These are phyloP conservation scores for Tarsius wallacei DNA, from an alignment of 2,797 vertebrate genomes.

Conservation along the genomic window DNA sequence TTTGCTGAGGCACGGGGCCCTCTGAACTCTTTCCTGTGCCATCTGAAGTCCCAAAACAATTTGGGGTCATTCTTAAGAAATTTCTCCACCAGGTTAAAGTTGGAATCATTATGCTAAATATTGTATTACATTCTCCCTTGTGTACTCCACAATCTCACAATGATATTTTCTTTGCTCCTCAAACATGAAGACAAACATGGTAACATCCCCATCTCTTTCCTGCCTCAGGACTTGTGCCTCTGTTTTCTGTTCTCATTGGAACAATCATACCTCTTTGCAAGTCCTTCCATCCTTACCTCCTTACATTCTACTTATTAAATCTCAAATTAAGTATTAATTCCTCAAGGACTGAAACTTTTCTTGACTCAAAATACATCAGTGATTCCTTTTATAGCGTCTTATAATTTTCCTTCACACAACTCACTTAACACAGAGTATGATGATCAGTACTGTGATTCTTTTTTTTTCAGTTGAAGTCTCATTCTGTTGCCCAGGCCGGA, in stretches of 20 bases:
- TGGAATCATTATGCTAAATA: not conserved
- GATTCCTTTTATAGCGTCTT: not conserved
- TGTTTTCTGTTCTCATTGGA: not conserved
- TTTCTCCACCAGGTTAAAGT: not conserved
- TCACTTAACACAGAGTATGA: not conserved
- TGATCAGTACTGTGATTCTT: not conserved
- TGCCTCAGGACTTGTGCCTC: not conserved
- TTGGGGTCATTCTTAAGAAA: not conserved
- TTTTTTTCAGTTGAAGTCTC: not conserved
- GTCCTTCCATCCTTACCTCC: not conserved
- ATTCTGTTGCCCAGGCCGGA: too few species aligned
- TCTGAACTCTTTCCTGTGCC: not conserved
- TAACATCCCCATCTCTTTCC: not conserved
- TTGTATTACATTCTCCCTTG: not conserved
- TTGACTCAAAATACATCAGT: not conserved
- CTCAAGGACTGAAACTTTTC: not conserved
- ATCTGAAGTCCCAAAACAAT: not conserved
- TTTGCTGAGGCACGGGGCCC: not conserved
- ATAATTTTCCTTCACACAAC: not conserved
- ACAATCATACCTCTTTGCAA: not conserved
- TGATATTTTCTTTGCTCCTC: not conserved
- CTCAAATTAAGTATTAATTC: slow-evolving; percentile 20
- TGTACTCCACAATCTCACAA: not conserved
- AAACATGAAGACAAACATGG: not conserved
- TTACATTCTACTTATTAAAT: not conserved